Conservation (phyloP, 2,113 vertebrate genomes). For the Labeo rohita region DNA sequence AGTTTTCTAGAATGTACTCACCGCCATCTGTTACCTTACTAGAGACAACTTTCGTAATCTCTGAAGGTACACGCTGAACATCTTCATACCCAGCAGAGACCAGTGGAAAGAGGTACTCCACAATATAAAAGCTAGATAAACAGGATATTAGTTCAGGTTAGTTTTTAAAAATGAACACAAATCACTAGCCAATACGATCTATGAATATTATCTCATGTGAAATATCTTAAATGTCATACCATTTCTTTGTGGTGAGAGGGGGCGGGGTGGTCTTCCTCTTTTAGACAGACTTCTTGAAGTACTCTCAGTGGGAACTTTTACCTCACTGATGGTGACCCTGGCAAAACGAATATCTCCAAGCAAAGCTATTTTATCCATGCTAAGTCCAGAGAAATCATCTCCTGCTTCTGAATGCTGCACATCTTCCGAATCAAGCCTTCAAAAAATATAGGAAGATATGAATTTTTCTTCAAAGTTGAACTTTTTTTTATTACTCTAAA, state of each 20-base stretch:
- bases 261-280: slow-evolving; percentile 77
- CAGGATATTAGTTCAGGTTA: neutral
- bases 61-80: slow-evolving; percentile 69
- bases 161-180: neutral
- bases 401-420: slow-evolving; percentile 21
- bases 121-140: slow-evolving; percentile 86
- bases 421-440: slow-evolving; percentile 55
- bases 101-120: slow-evolving; percentile 87
- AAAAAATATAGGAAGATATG: slow-evolving; percentile 20
- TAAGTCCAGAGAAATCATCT: slow-evolving; percentile 60
- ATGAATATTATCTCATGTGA: neutral
- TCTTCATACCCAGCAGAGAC: slow-evolving; percentile 68
- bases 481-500: no score
- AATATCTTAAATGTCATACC: slow-evolving; percentile 72
- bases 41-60: slow-evolving; percentile 82
- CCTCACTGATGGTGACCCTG: slow-evolving; percentile 80
- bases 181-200: neutral
- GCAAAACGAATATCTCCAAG: slow-evolving; percentile 77
- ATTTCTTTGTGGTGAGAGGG: slow-evolving; percentile 71
- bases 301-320: slow-evolving; percentile 72
- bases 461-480: no score
- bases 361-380: slow-evolving; percentile 74
- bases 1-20: slow-evolving; percentile 62
- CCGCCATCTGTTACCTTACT: slow-evolving; percentile 82
- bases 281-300: slow-evolving; percentile 65